Conservation (phyloP, 2,888 invertebrate species). For the Tillus elongatus region DNA sequence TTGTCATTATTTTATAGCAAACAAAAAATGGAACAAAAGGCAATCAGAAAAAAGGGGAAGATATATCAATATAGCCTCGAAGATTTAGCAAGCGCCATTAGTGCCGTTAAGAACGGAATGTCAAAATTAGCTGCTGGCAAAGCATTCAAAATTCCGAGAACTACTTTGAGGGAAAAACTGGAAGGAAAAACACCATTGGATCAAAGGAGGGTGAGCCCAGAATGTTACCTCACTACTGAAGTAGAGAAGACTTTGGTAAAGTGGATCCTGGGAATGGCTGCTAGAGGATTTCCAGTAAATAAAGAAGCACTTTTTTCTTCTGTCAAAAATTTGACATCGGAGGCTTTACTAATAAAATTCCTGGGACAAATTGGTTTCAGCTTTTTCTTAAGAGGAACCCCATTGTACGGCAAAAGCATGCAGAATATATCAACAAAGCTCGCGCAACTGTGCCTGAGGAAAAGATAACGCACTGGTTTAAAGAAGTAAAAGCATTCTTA, state of each 20-base stretch:
- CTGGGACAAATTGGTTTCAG: constrained; percentile 15
- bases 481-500: constrained; percentile 11
- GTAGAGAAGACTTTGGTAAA: constrained; percentile 6
- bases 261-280: constrained; percentile 5
- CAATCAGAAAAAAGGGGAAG: too few relatives aligned
- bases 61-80: too few relatives aligned
- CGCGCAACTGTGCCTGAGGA: constrained; percentile 13
- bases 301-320: constrained; percentile 11
- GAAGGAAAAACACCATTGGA: constrained; percentile 3
- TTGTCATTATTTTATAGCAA: too few relatives aligned
- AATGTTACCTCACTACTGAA: neutral
- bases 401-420: constrained; percentile 10
- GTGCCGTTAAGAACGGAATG: too few relatives aligned
- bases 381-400: constrained; percentile 14
- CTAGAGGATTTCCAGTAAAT: constrained; percentile 13
- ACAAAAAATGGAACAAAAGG: too few relatives aligned
- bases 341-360: constrained; percentile 9
- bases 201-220: too few relatives aligned
- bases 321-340: constrained; percentile 7
- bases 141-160: constrained; percentile 4
- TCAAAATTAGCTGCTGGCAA: neutral
- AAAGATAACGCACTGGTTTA: constrained; percentile 13
- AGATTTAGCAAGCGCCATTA: too few relatives aligned
- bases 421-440: constrained; percentile 13
- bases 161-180: constrained; percentile 5